phyloP scores from a whole-genome alignment of 2,113 vertebrate species.

The Syngnathoides biaculeatus region DNA sequence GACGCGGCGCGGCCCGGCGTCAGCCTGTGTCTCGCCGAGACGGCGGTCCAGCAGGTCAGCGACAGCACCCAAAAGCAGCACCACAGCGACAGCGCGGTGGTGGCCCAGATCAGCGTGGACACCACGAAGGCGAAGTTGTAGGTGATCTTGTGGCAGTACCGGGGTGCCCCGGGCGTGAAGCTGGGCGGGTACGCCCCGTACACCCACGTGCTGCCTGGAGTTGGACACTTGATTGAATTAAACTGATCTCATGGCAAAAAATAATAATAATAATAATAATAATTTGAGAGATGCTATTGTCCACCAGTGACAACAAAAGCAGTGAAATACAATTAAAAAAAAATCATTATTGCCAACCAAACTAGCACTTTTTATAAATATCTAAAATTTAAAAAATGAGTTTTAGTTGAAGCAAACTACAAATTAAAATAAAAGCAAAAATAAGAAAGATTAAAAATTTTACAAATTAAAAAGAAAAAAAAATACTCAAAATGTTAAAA shows the following conservation, averaged over 20 bases:
- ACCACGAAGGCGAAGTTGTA: slow-evolving; percentile 55
- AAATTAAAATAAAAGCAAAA: no score
- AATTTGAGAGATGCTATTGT: no score
- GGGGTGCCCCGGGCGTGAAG: slow-evolving; percentile 17
- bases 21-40: slow-evolving; percentile 9
- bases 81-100: not conserved
- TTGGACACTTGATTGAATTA: no score
- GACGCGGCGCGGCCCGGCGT: slow-evolving; percentile 14
- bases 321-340: not conserved
- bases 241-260: no score
- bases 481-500: no score
- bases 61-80: slow-evolving; percentile 17
- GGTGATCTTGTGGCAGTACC: slow-evolving; percentile 43
- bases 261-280: no score
- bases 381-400: no score
- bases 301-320: not conserved
- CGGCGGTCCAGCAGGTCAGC: slow-evolving; percentile 18
- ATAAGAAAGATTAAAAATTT: no score
- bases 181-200: slow-evolving; percentile 51
- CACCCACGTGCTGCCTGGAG: slow-evolving; percentile 49
- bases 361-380: no score
- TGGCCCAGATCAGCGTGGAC: slow-evolving; percentile 45
- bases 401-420: no score
- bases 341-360: no score
- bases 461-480: no score